phyloP scores from a whole-genome alignment of 1,140 invertebrate genomes.

The Ceratosolen solmsi region DNA sequence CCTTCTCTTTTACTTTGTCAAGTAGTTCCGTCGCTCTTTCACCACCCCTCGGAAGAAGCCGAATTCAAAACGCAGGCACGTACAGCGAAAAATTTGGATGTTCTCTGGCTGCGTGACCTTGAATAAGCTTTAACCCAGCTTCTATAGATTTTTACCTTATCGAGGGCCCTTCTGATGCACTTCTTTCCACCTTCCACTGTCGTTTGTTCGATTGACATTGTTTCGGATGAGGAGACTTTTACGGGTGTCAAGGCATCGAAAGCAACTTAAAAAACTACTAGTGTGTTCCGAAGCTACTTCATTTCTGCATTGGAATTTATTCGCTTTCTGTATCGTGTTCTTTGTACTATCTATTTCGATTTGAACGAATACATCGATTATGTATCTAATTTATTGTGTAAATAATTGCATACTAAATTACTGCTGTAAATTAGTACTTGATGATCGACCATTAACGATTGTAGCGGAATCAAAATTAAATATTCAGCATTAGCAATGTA shows the following conservation, averaged over 20 bases:
- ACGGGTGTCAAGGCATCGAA: no score
- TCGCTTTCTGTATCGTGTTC: background rate
- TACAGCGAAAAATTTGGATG: constrained; percentile 22
- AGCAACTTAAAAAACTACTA: no score
- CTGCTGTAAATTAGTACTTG: no score
- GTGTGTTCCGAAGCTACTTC: background rate
- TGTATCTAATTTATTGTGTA: no score
- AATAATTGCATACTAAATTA: no score
- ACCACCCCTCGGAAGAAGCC: constrained; percentile 6
- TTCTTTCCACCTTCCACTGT: background rate
- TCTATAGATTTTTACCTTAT: background rate
- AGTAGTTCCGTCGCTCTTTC: constrained; percentile 31
- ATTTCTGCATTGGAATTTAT: background rate
- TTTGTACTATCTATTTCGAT: background rate
- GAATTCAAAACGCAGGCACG: constrained; percentile 31
- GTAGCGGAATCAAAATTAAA: no score
- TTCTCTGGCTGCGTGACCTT: background rate
- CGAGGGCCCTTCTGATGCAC: background rate
- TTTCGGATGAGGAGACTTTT: background rate
- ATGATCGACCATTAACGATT: no score
- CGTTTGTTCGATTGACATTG: background rate
- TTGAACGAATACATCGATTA: no score
- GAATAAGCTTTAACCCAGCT: background rate
- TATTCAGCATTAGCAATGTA: no score
- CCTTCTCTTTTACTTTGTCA: constrained; percentile 49